phyloP scores from a whole-genome alignment of 2,888 invertebrate genomes.

The Ichneumon xanthorius region DNA sequence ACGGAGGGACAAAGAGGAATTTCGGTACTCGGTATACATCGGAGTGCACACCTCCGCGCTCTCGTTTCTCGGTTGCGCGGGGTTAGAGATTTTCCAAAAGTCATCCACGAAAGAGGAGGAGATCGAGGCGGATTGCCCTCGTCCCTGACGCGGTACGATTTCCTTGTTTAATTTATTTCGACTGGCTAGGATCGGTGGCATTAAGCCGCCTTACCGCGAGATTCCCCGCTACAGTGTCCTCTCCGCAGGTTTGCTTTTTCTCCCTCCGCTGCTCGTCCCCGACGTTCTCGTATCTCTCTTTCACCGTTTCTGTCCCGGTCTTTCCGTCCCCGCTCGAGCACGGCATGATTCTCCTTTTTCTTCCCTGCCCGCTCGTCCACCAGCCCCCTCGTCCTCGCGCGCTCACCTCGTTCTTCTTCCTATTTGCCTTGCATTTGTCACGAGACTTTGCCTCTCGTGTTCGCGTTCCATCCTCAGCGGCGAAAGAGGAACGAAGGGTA shows the following conservation, averaged over 20 bases:
- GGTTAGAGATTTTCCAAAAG: constrained; percentile 24
- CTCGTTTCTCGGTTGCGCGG: constrained; percentile 3
- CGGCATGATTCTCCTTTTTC: constrained; percentile 47
- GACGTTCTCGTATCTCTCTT: constrained; percentile 26
- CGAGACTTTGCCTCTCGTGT: constrained; percentile 58
- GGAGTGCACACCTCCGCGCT: constrained; percentile 11
- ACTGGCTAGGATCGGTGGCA: constrained; percentile 75
- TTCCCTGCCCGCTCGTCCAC: constrained; percentile 28
- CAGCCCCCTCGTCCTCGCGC: neutral
- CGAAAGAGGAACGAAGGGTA: constrained; percentile 60
- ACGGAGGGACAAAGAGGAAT: constrained; percentile 75
- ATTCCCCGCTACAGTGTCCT: constrained; percentile 56
- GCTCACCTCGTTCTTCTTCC: constrained; percentile 62
- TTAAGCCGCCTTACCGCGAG: constrained; percentile 73
- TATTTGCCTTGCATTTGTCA: constrained; percentile 79
- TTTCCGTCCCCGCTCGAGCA: constrained; percentile 19
- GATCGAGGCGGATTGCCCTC: constrained; percentile 5
- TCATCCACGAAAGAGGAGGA: constrained; percentile 19
- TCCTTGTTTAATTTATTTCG: constrained; percentile 80
- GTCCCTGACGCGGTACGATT: constrained; percentile 69
- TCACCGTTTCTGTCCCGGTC: constrained; percentile 12
- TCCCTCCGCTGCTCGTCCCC: constrained; percentile 42
- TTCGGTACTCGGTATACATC: constrained; percentile 67
- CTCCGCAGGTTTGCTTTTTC: constrained; percentile 48
- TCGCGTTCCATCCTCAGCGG: constrained; percentile 35